These are phyloP conservation scores for Callipepla squamata DNA, from an alignment of 2,113 vertebrate species.

Conservation along the genomic window DNA sequence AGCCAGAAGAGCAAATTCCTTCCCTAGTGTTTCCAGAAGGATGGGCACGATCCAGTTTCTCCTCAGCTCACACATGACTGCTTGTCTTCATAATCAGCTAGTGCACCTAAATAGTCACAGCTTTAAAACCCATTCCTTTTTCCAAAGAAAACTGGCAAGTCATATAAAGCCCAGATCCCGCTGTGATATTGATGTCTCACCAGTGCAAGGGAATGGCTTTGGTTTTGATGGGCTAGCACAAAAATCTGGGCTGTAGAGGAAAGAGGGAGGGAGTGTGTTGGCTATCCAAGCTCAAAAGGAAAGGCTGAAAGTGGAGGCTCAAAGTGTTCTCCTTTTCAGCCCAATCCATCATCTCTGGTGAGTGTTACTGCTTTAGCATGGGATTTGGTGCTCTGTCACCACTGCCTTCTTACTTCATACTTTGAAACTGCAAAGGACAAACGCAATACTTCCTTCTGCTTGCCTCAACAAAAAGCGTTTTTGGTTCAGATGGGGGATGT, in stretches of 20 bases:
- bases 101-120: constrained; percentile 14
- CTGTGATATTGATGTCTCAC: not conserved
- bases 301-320: not conserved
- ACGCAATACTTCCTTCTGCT: not conserved
- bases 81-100: not conserved
- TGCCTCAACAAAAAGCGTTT: not conserved
- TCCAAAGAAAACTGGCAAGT: constrained; percentile 19
- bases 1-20: constrained; percentile 28
- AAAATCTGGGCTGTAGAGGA: not conserved
- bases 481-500: not conserved
- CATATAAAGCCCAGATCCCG: not conserved
- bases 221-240: constrained; percentile 3
- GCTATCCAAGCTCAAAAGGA: not conserved
- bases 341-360: not conserved
- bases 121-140: constrained; percentile 36
- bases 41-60: constrained; percentile 25
- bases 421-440: not conserved
- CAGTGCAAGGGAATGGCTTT: not conserved
- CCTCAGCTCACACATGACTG: constrained; percentile 22
- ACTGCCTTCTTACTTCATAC: not conserved
- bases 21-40: constrained; percentile 17
- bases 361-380: not conserved
- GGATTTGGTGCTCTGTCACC: not conserved
- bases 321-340: not conserved
- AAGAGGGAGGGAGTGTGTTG: not conserved